A percentile compares a stretch with the other conserved stretches of the same genome.
Evolutionary conservation across 2,888 invertebrate genomes (phyloP).

Genomic region (Hermaeophaga mercurialis): DNA sequence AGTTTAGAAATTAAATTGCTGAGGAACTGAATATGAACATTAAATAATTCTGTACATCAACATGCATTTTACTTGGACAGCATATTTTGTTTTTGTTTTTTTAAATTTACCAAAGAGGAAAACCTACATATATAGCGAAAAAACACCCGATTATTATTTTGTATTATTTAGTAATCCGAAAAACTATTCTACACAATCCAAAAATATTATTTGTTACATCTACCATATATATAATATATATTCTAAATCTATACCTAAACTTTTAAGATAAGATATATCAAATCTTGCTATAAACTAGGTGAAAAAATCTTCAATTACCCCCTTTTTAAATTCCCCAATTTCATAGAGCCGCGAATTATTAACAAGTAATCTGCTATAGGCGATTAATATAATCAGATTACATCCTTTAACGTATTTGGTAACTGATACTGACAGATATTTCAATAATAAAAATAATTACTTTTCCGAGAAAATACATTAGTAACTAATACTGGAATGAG

Average conservation of each 20-base stretch:
- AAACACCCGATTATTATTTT: conserved; percentile 50
- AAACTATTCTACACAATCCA: conserved; percentile 57
- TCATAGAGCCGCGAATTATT: conserved; percentile 5
- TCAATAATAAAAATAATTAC: too few relatives aligned
- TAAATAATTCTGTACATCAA: conserved; percentile 36
- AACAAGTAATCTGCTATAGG: conserved; percentile 15
- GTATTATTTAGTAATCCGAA: conserved; percentile 43
- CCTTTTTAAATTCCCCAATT: background rate
- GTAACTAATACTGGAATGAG: too few relatives aligned
- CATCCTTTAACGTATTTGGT: background rate
- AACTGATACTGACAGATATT: too few relatives aligned
- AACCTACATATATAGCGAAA: conserved; percentile 38
- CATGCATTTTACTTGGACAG: conserved; percentile 40
- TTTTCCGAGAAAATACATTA: too few relatives aligned
- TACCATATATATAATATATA: conserved; percentile 48
- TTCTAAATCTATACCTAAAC: conserved; percentile 48
- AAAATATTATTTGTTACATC: conserved; percentile 57
- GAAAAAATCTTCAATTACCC: conserved; percentile 35
- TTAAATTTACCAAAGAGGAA: conserved; percentile 33
- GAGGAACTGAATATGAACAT: conserved; percentile 35
- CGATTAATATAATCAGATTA: conserved; percentile 9
- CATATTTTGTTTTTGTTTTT: conserved; percentile 13
- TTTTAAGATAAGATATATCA: conserved; percentile 50
- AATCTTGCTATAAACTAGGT: conserved; percentile 45
- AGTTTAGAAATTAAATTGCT: conserved; percentile 30